Evolutionary conservation across 2,888 invertebrate species (phyloP), one percentile per base, ranked within the genome.

Genomic region (Cyclophora punctaria): DNA sequence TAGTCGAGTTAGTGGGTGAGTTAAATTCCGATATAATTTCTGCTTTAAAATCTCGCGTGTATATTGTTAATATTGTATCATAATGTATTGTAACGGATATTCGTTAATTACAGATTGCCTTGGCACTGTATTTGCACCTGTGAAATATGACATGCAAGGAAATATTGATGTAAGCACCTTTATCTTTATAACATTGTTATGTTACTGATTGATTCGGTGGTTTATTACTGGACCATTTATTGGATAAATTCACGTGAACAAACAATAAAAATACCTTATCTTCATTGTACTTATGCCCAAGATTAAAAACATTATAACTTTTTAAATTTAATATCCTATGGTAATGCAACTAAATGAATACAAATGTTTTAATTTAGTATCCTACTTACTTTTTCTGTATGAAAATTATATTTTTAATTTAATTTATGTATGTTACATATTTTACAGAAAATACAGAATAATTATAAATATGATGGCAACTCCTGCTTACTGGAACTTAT

Each of bases 101-200:
- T 46, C 47, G 53, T 48, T 51, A 60, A 51, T 59, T 90, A 59
- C 86, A 94, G 95, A 94, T 67, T 90, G 90, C 61, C 91, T 95
- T 71, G 95, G 95, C 48, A 92, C 91, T 77, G 81, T 92, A 7
- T 94, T 95, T 77, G 87, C 91, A 45, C 93, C 94, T 35, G 92
- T 95, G 43, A 92, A 92, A 65, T 90, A 90, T 76, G 95, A 95
- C 69, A 93, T 95, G 91, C 91, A 91, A 80, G 92, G 93, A 64
- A 95, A 95, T 78, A 92, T 95, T 60, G 90, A 91, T 73, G 95
- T 94, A 83, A 90, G 89, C 58, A 7, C 45, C 43, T 40, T 46
- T 34, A 34, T 7, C 20, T 44, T 42, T n/a, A 3, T 3, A 3
- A 7, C 5, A 41, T 7, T 41, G 41, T 7, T n/a, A n/a, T n/a